Evolutionary conservation across 1,140 invertebrate species (phyloP).

Genomic region (Pseudomyrmex gracilis): DNA sequence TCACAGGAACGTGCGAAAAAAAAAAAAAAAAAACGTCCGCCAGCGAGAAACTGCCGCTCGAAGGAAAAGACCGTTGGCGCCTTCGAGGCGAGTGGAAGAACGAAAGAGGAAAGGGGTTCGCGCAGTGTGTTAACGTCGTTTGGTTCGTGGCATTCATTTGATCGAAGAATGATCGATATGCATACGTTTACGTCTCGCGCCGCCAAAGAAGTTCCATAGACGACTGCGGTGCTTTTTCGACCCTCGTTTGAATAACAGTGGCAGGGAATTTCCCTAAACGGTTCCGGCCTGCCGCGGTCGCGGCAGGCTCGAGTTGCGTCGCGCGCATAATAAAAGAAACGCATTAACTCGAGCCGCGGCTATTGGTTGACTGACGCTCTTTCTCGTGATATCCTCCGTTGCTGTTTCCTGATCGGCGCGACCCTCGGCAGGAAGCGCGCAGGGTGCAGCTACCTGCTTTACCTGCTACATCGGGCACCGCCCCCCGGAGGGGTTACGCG

Average conservation of each 20-base stretch:
- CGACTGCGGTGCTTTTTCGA: conserved; percentile 71
- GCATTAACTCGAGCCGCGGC: conserved; percentile 79
- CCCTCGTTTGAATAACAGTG: conserved; percentile 85
- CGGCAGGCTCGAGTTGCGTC: conserved; percentile 76
- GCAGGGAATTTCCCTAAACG: conserved; percentile 84
- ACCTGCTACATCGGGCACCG: conserved; percentile 77
- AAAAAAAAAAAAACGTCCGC: conserved; percentile 2
- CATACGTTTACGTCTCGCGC: conserved; percentile 73
- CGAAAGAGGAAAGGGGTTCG: conserved; percentile 70
- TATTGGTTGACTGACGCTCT: conserved; percentile 47
- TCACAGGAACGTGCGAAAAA: not conserved
- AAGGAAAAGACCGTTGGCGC: conserved; percentile 74
- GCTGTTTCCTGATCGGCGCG: conserved; percentile 17
- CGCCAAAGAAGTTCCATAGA: conserved; percentile 46
- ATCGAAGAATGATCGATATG: conserved; percentile 82
- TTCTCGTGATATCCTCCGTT: conserved; percentile 2
- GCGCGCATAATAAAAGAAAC: conserved; percentile 82
- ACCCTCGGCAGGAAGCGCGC: conserved; percentile 39
- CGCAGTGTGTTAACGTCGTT: conserved; percentile 67
- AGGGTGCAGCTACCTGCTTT: conserved; percentile 81
- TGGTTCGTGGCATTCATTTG: conserved; percentile 74
- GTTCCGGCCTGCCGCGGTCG: conserved; percentile 78
- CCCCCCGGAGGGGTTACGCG: conserved; percentile 9
- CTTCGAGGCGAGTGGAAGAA: conserved; percentile 63
- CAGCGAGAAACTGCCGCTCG: not conserved